These are phyloP conservation scores for Aleiodes testaceus DNA, from an alignment of 2,888 invertebrate genomes.

Conservation along the genomic window DNA sequence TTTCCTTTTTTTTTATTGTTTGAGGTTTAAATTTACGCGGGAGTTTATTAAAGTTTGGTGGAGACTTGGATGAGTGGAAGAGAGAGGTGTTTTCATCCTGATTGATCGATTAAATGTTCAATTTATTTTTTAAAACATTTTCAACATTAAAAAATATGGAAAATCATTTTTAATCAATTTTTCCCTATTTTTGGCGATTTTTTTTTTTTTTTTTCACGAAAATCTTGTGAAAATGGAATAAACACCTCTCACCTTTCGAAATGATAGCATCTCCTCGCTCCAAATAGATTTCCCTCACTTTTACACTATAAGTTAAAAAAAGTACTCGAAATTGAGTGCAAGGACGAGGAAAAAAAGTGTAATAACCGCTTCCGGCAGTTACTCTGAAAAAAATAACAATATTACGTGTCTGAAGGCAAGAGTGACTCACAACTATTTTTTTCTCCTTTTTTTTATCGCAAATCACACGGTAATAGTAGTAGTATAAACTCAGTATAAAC, in stretches of 20 bases:
- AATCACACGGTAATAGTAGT: constrained; percentile 21
- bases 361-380: constrained; percentile 7
- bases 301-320: neutral
- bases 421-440: constrained; percentile 29
- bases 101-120: too few species aligned
- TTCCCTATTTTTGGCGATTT: too few species aligned
- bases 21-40: neutral
- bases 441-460: constrained; percentile 27
- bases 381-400: neutral
- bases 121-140: too few species aligned
- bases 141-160: too few species aligned
- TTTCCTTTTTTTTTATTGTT: constrained; percentile 4
- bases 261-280: too few species aligned
- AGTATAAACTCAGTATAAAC: constrained; percentile 17
- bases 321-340: neutral
- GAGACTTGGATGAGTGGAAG: neutral
- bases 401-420: constrained; percentile 3
- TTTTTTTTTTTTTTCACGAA: too few species aligned
- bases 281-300: too few species aligned
- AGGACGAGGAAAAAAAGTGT: constrained; percentile 1
- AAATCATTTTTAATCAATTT: too few species aligned
- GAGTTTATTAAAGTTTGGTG: neutral
- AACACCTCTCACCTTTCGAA: too few species aligned
- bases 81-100: too few species aligned
- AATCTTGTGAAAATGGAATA: too few species aligned